A percentile compares a stretch with the other conserved stretches of the same genome.
Conservation (phyloP, 23 tunicate genomes). For the Trididemnum clinides region DNA sequence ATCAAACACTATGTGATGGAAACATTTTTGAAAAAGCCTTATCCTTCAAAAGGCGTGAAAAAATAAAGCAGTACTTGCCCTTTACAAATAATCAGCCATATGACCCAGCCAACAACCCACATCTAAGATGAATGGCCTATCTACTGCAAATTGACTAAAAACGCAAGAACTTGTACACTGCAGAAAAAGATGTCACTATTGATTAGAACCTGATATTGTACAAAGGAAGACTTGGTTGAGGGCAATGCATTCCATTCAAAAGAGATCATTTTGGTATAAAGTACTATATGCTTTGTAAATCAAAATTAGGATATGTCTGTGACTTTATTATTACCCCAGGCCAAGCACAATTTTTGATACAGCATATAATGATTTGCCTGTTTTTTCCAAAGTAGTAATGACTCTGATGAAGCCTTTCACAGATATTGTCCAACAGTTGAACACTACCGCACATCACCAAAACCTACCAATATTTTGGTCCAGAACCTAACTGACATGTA, state of each 20-base stretch:
- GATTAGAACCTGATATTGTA: slow-evolving; percentile 26
- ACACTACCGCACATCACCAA: slow-evolving; percentile 9
- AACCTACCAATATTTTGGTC: slow-evolving; percentile 12
- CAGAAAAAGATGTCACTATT: slow-evolving; percentile 29
- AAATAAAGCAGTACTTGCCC: slow-evolving; percentile 30
- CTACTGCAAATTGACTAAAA: slow-evolving; percentile 7
- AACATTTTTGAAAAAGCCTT: slow-evolving; percentile 20
- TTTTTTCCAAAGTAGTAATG: slow-evolving; percentile 12
- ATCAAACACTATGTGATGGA: no score
- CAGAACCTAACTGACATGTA: slow-evolving; percentile 23
- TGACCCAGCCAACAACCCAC: slow-evolving; percentile 13
- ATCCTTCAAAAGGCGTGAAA: not conserved
- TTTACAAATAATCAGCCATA: slow-evolving; percentile 3
- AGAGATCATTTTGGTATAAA: slow-evolving; percentile 14
- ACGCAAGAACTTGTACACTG: slow-evolving; percentile 5
- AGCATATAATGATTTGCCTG: not conserved
- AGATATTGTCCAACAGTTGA: slow-evolving; percentile 27
- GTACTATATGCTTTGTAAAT: slow-evolving; percentile 25
- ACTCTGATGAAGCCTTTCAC: slow-evolving; percentile 36
- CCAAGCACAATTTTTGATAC: not conserved
- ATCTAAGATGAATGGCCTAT: slow-evolving; percentile 28
- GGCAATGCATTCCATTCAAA: slow-evolving; percentile 18
- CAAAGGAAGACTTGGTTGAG: slow-evolving; percentile 30
- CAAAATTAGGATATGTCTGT: slow-evolving; percentile 30
- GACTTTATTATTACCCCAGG: slow-evolving; percentile 30